Percentiles rank a stretch among this genome's conserved stretches.
Evolutionary conservation across 2,888 invertebrate genomes (phyloP).

Genomic region (Amphipoea lucens): DNA sequence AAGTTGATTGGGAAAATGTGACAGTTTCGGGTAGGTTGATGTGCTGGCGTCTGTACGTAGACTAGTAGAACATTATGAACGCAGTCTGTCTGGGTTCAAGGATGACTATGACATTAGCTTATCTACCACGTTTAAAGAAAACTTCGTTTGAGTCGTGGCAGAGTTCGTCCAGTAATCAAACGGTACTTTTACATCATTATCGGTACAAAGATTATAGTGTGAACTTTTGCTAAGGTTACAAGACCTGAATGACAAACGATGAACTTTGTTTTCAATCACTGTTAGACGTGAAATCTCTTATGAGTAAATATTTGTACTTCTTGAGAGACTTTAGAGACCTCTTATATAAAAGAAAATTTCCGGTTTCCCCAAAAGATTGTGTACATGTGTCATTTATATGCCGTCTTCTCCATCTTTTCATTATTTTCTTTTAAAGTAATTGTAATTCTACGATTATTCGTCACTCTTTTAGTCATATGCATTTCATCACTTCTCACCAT

Average conservation of each 20-base stretch:
- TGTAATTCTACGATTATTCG: background rate
- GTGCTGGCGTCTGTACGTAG: too few relatives aligned
- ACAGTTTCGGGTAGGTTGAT: too few relatives aligned
- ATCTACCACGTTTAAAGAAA: slow-evolving; percentile 30
- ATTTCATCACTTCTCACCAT: background rate
- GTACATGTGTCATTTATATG: background rate
- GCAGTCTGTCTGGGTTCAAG: background rate
- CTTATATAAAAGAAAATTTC: background rate
- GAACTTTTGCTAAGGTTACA: slow-evolving; percentile 15
- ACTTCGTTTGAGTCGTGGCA: background rate
- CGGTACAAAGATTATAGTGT: background rate
- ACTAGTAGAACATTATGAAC: background rate
- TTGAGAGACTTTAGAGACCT: too few relatives aligned
- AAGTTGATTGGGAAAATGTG: too few relatives aligned
- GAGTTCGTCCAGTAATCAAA: slow-evolving; percentile 14
- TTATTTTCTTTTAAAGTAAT: background rate
- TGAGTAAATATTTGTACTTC: too few relatives aligned
- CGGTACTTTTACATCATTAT: slow-evolving; percentile 33
- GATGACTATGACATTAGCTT: slow-evolving; percentile 1
- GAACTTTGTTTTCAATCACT: slow-evolving; percentile 1
- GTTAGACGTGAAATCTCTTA: background rate
- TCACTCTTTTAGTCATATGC: background rate
- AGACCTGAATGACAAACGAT: background rate
- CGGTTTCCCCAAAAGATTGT: background rate
- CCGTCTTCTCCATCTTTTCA: background rate